Evolutionary conservation across 30 jellyfish, hydroid and myxozoan genomes (phyloP).

Genomic region (Hydra vulgaris): DNA sequence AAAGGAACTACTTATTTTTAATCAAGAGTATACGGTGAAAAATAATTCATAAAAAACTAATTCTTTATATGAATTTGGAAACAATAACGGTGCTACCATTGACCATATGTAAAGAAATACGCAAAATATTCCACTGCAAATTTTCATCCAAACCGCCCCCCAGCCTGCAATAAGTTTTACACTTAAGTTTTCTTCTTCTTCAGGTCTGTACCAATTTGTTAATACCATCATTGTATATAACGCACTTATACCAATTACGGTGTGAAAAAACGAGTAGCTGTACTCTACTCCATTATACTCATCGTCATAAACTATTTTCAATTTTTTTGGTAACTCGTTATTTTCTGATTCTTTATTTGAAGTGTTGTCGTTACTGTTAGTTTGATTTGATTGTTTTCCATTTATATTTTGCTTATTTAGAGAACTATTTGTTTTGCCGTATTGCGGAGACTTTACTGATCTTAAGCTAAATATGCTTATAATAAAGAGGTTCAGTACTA

Average conservation of each 20-base stretch:
- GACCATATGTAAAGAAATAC: slow-evolving; percentile 89
- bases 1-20: no score
- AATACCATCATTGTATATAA: slow-evolving; percentile 81
- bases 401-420: not conserved
- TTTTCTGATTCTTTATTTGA: not conserved
- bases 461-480: slow-evolving; percentile 42
- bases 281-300: slow-evolving; percentile 70
- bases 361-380: not conserved
- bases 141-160: slow-evolving; percentile 97
- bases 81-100: slow-evolving; percentile 83
- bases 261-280: slow-evolving; percentile 77
- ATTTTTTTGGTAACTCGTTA: not conserved
- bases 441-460: slow-evolving; percentile 59
- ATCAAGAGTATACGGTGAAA: slow-evolving; percentile 16
- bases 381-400: not conserved
- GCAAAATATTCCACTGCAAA: slow-evolving; percentile 86
- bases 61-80: slow-evolving; percentile 66
- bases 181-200: slow-evolving; percentile 76
- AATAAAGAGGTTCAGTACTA: slow-evolving; percentile 34
- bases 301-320: slow-evolving; percentile 41
- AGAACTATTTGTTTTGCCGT: slow-evolving; percentile 33
- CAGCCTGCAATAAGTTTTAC: slow-evolving; percentile 84
- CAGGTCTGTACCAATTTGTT: slow-evolving; percentile 94
- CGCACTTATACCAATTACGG: slow-evolving; percentile 40
- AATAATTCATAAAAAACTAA: slow-evolving; percentile 70